phyloP scores from a whole-genome alignment of 2,113 vertebrate genomes.

The Cephalopholis sonnerati region DNA sequence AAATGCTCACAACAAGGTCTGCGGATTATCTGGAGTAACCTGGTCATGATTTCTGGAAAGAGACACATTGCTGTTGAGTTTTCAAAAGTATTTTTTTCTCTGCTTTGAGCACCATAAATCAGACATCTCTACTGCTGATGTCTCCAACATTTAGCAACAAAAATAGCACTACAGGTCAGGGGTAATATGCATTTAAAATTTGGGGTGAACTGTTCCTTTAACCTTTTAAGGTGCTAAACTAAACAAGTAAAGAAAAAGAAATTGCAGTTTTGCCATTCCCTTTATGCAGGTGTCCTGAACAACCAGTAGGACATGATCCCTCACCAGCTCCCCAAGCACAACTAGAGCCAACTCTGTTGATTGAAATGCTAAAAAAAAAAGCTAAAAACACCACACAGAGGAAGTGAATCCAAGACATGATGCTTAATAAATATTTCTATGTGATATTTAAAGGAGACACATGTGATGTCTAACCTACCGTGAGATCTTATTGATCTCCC shows the following conservation, averaged over 20 bases:
- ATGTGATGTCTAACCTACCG: constrained; percentile 65
- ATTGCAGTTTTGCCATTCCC: neutral
- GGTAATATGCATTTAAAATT: too few relatives aligned
- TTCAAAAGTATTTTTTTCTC: too few relatives aligned
- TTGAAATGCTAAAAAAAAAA: neutral
- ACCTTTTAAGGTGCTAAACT: neutral
- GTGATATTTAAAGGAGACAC: neutral
- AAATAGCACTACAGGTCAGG: too few relatives aligned
- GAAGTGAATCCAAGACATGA: neutral
- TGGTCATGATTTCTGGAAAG: too few relatives aligned
- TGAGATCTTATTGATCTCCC: constrained; percentile 86
- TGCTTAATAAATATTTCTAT: neutral
- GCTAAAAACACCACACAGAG: neutral
- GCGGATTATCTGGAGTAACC: too few relatives aligned
- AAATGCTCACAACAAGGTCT: too few relatives aligned
- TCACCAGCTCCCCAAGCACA: neutral
- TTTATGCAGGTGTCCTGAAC: neutral
- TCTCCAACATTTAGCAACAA: too few relatives aligned
- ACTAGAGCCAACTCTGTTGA: neutral
- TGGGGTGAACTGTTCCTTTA: too few relatives aligned
- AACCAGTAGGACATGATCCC: neutral
- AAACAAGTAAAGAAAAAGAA: too few relatives aligned
- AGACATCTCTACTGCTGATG: too few relatives aligned
- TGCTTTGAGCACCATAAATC: too few relatives aligned
- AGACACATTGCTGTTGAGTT: too few relatives aligned